Evolutionary conservation across 2,888 invertebrate species (phyloP), one percentile per base, ranked within the genome.

Genomic region (Gisinianus flammeolus): DNA sequence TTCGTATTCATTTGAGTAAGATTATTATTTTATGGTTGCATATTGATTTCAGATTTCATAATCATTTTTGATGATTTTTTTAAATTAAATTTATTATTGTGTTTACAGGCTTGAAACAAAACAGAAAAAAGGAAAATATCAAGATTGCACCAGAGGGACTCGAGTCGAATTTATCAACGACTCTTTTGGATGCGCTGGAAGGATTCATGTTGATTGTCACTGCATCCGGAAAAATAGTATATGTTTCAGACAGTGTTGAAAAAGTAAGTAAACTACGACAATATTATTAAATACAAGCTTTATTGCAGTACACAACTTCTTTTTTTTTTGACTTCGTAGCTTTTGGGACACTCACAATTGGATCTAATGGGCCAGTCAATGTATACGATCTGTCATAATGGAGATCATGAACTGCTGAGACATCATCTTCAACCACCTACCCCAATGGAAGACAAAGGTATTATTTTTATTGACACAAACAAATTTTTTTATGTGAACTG

Each of bases 321-420:
- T n/a, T n/a, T n/a, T n/a, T n/a, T n/a, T n/a, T n/a, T n/a, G n/a
- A n/a, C n/a, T n/a, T n/a, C n/a, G n/a, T n/a, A n/a, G n/a, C 91
- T 94, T 85, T 89, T 97, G 83, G 96, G 96, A 78, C 93, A 96
- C 87, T 91, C 93, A 85, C 92, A 93, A 90, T 93, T 93, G 85
- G 95, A 96, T 87, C 89, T 96, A 83, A 90, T 95, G 86, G 93
- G 93, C 22, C 92, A 93, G 87, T 93, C 92, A 85, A 87, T 97
- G 87, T 92, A 92, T 88, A 91, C 93, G 85, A 93, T 94, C 87
- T 91, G 94, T 62, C 93, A 94, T 87, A 89, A 91, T n/a, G 91
- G 92, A 85, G 92, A 97, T 87, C 93, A 93, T 84, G 91, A 91
- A 67, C 80, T 84, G 77, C 80, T 85, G 22, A 76, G 85, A 70